Evolutionary conservation across 2,888 invertebrate species (phyloP).

Genomic region (Drosophila birchii): DNA sequence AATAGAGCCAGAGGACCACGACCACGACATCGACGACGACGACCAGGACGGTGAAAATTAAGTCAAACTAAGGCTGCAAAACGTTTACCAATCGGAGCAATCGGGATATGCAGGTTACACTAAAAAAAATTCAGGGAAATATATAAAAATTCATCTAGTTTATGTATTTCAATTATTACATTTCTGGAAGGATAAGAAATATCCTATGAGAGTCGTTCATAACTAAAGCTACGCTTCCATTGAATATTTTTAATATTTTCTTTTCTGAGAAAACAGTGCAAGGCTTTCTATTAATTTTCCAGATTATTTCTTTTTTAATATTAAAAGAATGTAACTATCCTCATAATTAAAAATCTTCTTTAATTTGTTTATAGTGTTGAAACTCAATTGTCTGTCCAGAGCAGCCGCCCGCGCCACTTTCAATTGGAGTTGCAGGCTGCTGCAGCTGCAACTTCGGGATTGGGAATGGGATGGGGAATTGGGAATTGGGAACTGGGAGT

Average conservation of each 20-base stretch:
- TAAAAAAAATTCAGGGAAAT: background rate
- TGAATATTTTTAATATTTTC: no score
- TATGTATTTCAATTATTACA: no score
- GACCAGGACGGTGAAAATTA: constrained; percentile 79
- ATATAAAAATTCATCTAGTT: no score
- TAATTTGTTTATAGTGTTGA: constrained; percentile 43
- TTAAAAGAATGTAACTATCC: background rate
- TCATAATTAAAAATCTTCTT: background rate
- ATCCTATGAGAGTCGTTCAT: no score
- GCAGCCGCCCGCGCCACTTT: constrained; percentile 61
- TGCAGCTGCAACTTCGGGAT: constrained; percentile 54
- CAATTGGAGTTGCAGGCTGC: constrained; percentile 62
- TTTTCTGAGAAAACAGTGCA: background rate
- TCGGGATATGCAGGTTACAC: constrained; percentile 55
- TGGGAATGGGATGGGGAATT: constrained; percentile 49
- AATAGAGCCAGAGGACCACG: constrained; percentile 51
- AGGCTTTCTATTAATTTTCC: background rate
- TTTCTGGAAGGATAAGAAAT: no score
- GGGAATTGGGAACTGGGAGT: constrained; percentile 46
- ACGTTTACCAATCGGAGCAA: constrained; percentile 72
- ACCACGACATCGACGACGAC: constrained; percentile 14
- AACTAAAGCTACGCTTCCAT: no score
- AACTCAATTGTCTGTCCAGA: constrained; percentile 45
- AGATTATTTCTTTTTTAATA: background rate
- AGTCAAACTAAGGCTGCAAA: constrained; percentile 81